Conservation (phyloP, 2,888 invertebrate genomes). For the Lithophane leautieri region DNA sequence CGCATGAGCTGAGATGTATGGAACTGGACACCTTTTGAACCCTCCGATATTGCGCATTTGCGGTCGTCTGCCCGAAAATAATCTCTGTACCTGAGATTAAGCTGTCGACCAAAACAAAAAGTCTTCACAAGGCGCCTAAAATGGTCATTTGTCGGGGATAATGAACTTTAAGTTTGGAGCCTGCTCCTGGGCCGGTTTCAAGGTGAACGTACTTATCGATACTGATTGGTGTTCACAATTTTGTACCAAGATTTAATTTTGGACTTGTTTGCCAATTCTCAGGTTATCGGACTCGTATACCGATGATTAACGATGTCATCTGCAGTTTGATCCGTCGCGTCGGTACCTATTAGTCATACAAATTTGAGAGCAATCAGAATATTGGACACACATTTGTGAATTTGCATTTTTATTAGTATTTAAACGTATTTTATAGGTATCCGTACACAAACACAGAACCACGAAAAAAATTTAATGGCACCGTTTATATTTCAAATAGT, state of each 20-base stretch:
- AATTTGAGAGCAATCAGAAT: slow-evolving; percentile 56
- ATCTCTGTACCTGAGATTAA: slow-evolving; percentile 52
- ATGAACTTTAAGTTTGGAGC: slow-evolving; percentile 83
- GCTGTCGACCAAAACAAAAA: slow-evolving; percentile 64
- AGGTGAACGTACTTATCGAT: slow-evolving; percentile 86
- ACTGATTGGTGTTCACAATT: slow-evolving; percentile 85
- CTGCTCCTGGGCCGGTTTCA: slow-evolving; percentile 85
- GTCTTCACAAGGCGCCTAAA: slow-evolving; percentile 73
- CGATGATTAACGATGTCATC: slow-evolving; percentile 79
- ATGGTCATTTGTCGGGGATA: slow-evolving; percentile 84
- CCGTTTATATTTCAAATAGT: not conserved
- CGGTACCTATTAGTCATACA: slow-evolving; percentile 54
- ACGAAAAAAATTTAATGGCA: not conserved
- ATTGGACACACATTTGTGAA: slow-evolving; percentile 3
- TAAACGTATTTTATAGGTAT: slow-evolving; percentile 5
- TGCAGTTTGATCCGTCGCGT: slow-evolving; percentile 67
- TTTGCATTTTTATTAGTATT: slow-evolving; percentile 19
- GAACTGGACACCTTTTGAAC: slow-evolving; percentile 36
- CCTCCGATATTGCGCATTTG: slow-evolving; percentile 33
- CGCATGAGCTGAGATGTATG: slow-evolving; percentile 27
- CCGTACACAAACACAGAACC: not conserved
- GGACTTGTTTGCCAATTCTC: slow-evolving; percentile 82
- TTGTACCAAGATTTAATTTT: slow-evolving; percentile 81
- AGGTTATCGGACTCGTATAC: slow-evolving; percentile 84
- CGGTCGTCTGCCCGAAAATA: slow-evolving; percentile 22